phyloP scores from a whole-genome alignment of 2,797 vertebrate genomes.

The Ptychadena robeensis region DNA sequence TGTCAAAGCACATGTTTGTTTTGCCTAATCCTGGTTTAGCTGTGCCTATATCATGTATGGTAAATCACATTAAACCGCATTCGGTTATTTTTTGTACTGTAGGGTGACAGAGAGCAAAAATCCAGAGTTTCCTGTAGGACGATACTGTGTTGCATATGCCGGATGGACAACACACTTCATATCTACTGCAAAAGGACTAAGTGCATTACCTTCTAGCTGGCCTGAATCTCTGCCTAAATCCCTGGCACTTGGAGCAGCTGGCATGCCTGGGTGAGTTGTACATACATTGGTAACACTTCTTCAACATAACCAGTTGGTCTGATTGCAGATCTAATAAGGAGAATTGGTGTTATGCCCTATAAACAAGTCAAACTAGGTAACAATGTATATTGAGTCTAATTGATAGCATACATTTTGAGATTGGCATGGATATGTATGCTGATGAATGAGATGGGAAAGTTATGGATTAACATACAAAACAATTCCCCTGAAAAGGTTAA shows the following conservation, averaged over 20 bases:
- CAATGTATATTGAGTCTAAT: too few relatives aligned
- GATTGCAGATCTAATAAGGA: too few relatives aligned
- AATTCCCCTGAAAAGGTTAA: too few relatives aligned
- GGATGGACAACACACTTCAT: constrained; percentile 88
- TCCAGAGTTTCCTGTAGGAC: constrained; percentile 77
- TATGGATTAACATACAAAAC: too few relatives aligned
- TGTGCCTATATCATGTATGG: neutral
- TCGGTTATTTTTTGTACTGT: neutral
- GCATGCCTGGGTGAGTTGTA: constrained; percentile 88
- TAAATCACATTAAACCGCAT: neutral
- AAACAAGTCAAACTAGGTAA: too few relatives aligned
- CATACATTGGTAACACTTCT: neutral
- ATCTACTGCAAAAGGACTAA: constrained; percentile 76
- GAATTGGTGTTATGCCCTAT: too few relatives aligned
- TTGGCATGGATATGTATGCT: too few relatives aligned
- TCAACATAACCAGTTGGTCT: neutral
- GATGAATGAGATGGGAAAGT: too few relatives aligned
- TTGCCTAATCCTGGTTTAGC: too few relatives aligned
- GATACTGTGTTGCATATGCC: constrained; percentile 69
- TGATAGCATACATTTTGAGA: too few relatives aligned
- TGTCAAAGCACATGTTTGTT: neutral
- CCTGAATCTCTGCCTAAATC: constrained; percentile 81
- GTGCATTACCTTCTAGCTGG: constrained; percentile 76
- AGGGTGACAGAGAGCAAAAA: constrained; percentile 89
- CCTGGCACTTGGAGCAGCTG: constrained; percentile 83